Conservation (phyloP, 2,797 vertebrate genomes). For the Numenius phaeopus region DNA sequence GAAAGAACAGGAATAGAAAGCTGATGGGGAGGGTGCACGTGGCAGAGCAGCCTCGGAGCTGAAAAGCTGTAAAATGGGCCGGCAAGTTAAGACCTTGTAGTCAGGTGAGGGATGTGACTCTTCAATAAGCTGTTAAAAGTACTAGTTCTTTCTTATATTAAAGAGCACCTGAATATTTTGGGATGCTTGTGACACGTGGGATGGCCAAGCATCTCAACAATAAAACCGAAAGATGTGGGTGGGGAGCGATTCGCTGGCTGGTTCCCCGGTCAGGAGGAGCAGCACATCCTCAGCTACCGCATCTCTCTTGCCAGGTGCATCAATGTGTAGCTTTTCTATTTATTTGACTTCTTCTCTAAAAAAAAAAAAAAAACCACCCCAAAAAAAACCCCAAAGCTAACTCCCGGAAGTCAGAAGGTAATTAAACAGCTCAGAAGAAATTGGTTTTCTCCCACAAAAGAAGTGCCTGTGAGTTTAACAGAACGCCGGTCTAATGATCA, state of each 20-base stretch:
- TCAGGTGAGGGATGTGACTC: background rate
- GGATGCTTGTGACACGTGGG: background rate
- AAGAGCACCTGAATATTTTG: background rate
- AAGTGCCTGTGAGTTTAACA: background rate
- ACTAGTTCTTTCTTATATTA: background rate
- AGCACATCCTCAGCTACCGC: background rate
- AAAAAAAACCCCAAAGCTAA: background rate
- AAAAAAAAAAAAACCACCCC: background rate
- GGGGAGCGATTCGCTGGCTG: background rate
- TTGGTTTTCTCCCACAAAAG: background rate
- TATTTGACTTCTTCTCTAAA: background rate
- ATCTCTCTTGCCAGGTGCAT: background rate
- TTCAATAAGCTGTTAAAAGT: background rate
- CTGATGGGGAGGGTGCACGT: accelerated
- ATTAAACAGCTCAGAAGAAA: background rate
- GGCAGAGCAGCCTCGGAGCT: background rate
- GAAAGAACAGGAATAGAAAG: background rate
- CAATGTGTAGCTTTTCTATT: background rate
- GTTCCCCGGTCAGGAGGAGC: background rate
- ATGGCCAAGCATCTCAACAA: background rate
- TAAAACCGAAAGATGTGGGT: background rate
- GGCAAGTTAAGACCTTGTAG: background rate
- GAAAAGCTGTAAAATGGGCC: background rate
- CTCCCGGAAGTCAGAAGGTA: background rate
- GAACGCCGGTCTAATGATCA: background rate